Base-by-base conservation (phyloP, 2,113 vertebrate species). In the Corydoras maculifer region DNA sequence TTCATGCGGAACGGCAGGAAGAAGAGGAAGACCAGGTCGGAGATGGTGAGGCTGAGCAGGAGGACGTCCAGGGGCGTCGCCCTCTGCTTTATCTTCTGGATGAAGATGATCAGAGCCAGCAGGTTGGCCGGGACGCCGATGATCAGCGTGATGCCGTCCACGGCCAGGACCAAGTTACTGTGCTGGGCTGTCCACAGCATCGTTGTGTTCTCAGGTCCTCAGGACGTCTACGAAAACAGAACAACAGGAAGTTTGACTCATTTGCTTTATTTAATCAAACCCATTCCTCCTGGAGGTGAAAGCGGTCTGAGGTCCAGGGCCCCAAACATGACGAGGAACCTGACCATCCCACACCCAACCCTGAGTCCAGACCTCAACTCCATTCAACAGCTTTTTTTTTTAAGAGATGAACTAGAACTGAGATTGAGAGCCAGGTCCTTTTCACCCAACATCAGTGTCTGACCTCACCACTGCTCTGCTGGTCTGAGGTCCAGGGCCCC, bases 1-100 rank as follows among this genome's bases (percentile, higher is more conserved):
- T 73, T 10, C 62, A 91, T 91, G 80, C 85, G 88, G 67, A 91
- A 87, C 0, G 90, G 89, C 70, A 90, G 87, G 75, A 92, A 81
- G 68, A 88, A 69, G 35, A 91, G 79, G 43, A 91, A 85, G 3
- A 90, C 51, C 0, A 91, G 84, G 72, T 92, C 90, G 0, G 90
- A 87, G 29, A 87, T 54, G 0, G 88, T 91, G 67, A 92, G 78
- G 79, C 85, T 90, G 77, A 92, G 86, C 54, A 92, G 80, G 0
- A 90, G 80, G 65, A 92, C 78, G 74, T 90, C 87, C 1, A 88
- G 77, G 0, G 90, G 84, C 0, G 85, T 79, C 0, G 82, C 48
- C 3, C 82, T 83, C 60, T 81, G 81, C 0, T 81, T 81, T 9
- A 89, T 74, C 2, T 89, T 85, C 11, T 49, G 6, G 29, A 80